These are phyloP conservation scores for Glaucomys volans DNA, from an alignment of 2,113 vertebrate species.

Conservation along the genomic window DNA sequence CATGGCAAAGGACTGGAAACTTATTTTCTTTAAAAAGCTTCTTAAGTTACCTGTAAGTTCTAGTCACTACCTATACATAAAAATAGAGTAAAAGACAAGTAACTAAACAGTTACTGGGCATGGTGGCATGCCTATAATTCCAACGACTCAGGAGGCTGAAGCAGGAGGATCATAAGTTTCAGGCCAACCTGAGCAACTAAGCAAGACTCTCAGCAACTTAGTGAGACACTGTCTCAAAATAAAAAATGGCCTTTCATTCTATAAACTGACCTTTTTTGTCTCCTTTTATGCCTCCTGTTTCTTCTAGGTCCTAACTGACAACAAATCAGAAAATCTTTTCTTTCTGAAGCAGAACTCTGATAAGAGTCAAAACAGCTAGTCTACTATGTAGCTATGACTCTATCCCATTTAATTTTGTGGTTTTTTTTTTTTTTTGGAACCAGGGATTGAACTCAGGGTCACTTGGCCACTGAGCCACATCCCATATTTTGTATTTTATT, in stretches of 20 bases:
- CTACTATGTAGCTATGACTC: background rate
- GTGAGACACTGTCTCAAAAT: background rate
- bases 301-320: background rate
- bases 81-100: background rate
- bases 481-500: too few species aligned
- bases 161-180: background rate
- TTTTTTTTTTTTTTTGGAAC: too few species aligned
- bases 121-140: background rate
- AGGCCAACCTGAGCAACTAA: background rate
- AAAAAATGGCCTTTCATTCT: background rate
- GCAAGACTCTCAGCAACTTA: background rate
- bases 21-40: background rate
- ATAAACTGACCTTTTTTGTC: background rate
- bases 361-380: background rate
- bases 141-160: background rate
- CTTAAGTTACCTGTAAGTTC: background rate
- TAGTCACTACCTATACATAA: background rate
- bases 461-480: too few species aligned
- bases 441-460: too few species aligned
- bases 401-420: background rate
- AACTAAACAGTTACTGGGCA: too few species aligned
- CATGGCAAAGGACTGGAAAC: background rate
- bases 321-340: conserved; percentile 9
- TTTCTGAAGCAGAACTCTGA: conserved; percentile 44
- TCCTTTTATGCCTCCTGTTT: background rate